Evolutionary conservation across 1,140 invertebrate species (phyloP), one percentile per base, ranked within the genome.

Genomic region (Pseudomyrmex cubaensis): DNA sequence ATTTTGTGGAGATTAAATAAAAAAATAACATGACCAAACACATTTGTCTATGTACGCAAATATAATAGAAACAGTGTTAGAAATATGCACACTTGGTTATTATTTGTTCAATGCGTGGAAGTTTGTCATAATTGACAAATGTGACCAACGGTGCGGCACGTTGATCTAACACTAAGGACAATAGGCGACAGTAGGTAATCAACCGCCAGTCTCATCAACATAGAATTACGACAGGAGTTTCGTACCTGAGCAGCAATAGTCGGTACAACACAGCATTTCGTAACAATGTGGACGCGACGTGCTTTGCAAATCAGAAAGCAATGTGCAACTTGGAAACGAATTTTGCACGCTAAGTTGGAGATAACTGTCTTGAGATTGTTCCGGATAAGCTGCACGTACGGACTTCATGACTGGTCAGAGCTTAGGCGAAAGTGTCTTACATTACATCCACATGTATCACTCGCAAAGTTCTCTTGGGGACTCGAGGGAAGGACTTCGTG

Each of bases 321-420:
- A 50, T 72, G 66, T 70, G 66, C 20, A 80, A 50, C 54, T 72
- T 59, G 54, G 20, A 72, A 54, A 72, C 76, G 67, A 78, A 70
- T 78, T 46, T 20, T 48, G 75, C 48, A 25, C 44, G 17, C 64
- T 70, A 80, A 80, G 66, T 72, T 80, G 59, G 35, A 80, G 59
- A 56, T 25, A 80, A 72, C 76, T 80, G 22, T 80, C 76, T 80
- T 61, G 44, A 25, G 44, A 46, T 50, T 48, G 66, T 59, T 48
- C 7, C 7, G 61, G 76, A 80, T 80, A 80, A 70, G 54, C 76
- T 50, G 59, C 20, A 61, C 22, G 54, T 80, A 50, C 25, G 17
- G 54, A 80, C 76, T 70, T 72, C 25, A 48, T 80, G 22, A 4
- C 20, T 5, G 63, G 76, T 4, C 13, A 20, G 35, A 63, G 52